Evolutionary conservation across 2,797 vertebrate species (phyloP).

Genomic region (Hyperoplus immaculatus): DNA sequence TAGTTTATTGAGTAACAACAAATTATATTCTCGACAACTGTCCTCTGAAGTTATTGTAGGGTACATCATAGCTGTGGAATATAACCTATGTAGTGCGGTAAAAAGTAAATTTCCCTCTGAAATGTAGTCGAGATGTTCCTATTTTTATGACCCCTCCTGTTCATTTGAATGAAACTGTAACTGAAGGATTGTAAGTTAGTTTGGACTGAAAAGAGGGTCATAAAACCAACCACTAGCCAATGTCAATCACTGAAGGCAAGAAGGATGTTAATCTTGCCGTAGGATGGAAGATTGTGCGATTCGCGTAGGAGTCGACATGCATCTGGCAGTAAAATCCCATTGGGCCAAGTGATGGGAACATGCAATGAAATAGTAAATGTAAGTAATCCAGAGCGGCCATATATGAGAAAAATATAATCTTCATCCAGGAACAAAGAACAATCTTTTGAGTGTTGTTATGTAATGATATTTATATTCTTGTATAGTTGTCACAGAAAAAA

Average conservation of each 20-base stretch:
- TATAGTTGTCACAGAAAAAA: conserved; percentile 11
- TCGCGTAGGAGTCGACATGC: background rate
- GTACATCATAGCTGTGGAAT: no score
- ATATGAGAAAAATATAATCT: conserved; percentile 49
- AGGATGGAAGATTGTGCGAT: conserved; percentile 2
- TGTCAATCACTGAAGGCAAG: background rate
- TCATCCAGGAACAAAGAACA: conserved; percentile 39
- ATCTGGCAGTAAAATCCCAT: conserved; percentile 26
- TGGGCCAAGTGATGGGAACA: conserved; percentile 29
- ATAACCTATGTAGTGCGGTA: no score
- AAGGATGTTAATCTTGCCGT: background rate
- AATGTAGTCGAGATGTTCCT: background rate
- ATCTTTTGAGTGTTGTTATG: conserved; percentile 31
- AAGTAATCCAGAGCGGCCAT: conserved; percentile 34
- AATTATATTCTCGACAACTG: no score
- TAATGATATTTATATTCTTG: conserved; percentile 36
- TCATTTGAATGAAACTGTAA: background rate
- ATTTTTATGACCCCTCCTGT: background rate
- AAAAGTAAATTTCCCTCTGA: no score
- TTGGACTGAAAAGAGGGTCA: background rate
- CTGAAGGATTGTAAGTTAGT: background rate
- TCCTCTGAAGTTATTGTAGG: no score
- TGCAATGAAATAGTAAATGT: conserved; percentile 19
- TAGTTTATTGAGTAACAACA: no score
- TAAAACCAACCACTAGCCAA: background rate